Conservation (phyloP, 1,140 invertebrate species). For the Drosophila murphyi region DNA sequence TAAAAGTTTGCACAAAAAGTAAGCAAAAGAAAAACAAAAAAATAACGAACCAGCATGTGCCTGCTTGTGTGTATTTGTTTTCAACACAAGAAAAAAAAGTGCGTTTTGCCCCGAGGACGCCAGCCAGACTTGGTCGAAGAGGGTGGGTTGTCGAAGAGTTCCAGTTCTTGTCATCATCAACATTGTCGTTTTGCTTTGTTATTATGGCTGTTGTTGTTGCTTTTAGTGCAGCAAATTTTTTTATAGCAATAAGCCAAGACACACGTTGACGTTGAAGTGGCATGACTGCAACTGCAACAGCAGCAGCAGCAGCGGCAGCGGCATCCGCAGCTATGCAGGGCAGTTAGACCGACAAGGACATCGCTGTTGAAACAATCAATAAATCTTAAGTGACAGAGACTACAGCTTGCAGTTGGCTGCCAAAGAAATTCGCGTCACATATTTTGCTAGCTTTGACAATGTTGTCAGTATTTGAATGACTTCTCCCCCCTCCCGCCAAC, state of each 20-base stretch:
- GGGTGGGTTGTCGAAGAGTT: conserved; percentile 23
- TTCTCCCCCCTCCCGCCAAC: background rate
- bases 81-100: conserved; percentile 40
- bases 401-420: conserved; percentile 46
- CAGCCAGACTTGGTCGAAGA: conserved; percentile 29
- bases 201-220: conserved; percentile 28
- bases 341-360: conserved; percentile 49
- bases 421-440: conserved; percentile 33
- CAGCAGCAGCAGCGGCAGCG: conserved; percentile 32
- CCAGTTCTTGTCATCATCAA: conserved; percentile 67
- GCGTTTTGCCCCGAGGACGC: conserved; percentile 49
- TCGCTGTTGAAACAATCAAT: conserved; percentile 72
- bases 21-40: conserved; percentile 15
- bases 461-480: conserved; percentile 58
- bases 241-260: conserved; percentile 59
- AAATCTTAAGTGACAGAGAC: conserved; percentile 73
- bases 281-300: conserved; percentile 17
- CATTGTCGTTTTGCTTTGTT: conserved; percentile 44
- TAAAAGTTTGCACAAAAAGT: conserved; percentile 56
- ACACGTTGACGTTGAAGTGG: conserved; percentile 32
- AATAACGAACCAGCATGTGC: conserved; percentile 29
- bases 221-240: conserved; percentile 58
- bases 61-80: conserved; percentile 20
- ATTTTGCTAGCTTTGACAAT: conserved; percentile 49
- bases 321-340: conserved; percentile 37